Percentiles rank a stretch among this genome's conserved stretches.
Conservation (phyloP, 92 coral and sea anemone genomes). For the Virgularia gustaviana region DNA sequence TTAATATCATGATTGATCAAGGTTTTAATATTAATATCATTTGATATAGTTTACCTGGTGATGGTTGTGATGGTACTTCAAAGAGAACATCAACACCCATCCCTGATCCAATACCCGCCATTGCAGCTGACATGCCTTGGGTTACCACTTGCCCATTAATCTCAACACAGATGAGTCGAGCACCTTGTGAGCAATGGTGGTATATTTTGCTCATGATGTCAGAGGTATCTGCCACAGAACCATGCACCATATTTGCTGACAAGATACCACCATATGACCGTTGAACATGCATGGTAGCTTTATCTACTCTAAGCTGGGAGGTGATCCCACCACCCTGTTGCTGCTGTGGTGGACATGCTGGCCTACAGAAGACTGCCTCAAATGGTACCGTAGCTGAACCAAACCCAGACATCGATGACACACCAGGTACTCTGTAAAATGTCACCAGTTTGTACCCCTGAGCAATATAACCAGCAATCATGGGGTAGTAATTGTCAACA, state of each 20-base stretch:
- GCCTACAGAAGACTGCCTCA: slow-evolving; percentile 68
- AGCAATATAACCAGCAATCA: slow-evolving; percentile 54
- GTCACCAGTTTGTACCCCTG: slow-evolving; percentile 61
- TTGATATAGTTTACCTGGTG: no score
- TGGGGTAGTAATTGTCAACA: slow-evolving; percentile 63
- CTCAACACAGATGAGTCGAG: slow-evolving; percentile 62
- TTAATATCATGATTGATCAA: no score
- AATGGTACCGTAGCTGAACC: slow-evolving; percentile 42
- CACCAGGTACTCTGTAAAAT: slow-evolving; percentile 66
- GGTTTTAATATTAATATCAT: no score
- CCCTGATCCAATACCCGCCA: slow-evolving; percentile 60
- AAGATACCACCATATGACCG: slow-evolving; percentile 54
- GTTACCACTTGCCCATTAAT: slow-evolving; percentile 57
- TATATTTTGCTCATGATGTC: slow-evolving; percentile 65
- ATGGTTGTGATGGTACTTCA: slow-evolving; percentile 51
- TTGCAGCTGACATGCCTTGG: slow-evolving; percentile 61
- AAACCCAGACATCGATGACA: slow-evolving; percentile 49
- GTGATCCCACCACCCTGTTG: background rate
- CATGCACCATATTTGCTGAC: slow-evolving; percentile 26
- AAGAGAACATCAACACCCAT: slow-evolving; percentile 71
- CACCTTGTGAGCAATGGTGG: slow-evolving; percentile 63
- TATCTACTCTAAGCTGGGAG: slow-evolving; percentile 49
- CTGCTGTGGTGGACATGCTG: slow-evolving; percentile 46
- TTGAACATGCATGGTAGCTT: slow-evolving; percentile 60
- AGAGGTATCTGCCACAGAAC: slow-evolving; percentile 59